Evolutionary conservation across 2,797 vertebrate species (phyloP).

Genomic region (Megaceryle alcyon): DNA sequence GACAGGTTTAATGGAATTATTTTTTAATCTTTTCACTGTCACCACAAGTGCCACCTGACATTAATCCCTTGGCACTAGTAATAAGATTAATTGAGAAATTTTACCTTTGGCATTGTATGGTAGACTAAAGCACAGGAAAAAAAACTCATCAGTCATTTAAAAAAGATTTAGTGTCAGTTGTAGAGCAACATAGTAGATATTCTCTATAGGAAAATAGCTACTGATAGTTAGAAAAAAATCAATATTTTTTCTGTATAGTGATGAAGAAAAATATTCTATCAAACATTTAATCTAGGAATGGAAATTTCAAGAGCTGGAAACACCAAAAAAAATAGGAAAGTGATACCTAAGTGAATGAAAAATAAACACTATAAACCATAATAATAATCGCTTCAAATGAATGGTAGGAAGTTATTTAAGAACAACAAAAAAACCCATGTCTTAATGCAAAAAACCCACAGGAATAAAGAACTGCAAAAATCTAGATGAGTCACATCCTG

Average conservation of each 20-base stretch:
- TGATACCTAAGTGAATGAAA: neutral
- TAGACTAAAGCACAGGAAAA: slow-evolving; percentile 3
- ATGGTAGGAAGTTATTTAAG: neutral
- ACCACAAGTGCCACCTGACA: slow-evolving; percentile 51
- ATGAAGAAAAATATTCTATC: neutral
- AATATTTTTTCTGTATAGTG: neutral
- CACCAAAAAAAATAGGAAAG: neutral
- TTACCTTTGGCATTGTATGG: slow-evolving; percentile 30
- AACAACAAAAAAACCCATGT: neutral
- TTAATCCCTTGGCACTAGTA: slow-evolving; percentile 49
- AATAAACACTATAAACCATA: neutral
- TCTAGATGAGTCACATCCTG: neutral
- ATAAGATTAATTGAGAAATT: slow-evolving; percentile 56
- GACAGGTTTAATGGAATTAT: slow-evolving; percentile 58
- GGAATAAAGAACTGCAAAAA: neutral
- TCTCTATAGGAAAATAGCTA: neutral
- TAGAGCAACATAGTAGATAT: neutral
- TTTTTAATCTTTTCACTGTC: slow-evolving; percentile 62
- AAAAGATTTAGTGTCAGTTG: neutral
- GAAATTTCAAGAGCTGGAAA: neutral
- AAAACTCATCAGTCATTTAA: slow-evolving; percentile 5
- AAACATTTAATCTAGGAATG: neutral
- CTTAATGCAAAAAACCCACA: neutral
- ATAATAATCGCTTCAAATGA: neutral
- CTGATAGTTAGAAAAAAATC: neutral